A percentile compares a stretch with the other conserved stretches of the same genome.
These are phyloP conservation scores for Ceratosolen fusciceps DNA, from an alignment of 1,140 invertebrate genomes.

Conservation along the genomic window DNA sequence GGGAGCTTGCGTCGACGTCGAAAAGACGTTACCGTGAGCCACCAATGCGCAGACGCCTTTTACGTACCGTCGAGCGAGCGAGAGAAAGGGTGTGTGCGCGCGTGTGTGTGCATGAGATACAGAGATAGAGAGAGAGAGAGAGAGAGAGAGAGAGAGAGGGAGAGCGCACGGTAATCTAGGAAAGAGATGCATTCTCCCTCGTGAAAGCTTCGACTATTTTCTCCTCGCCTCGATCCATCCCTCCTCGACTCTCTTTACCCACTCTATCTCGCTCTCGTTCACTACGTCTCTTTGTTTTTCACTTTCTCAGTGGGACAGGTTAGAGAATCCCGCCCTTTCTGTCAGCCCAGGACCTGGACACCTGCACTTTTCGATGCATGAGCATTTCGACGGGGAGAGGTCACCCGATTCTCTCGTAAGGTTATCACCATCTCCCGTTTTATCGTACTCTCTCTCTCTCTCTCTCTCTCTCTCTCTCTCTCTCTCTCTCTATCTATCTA, in stretches of 20 bases:
- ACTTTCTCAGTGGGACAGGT: not conserved
- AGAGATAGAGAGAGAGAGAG: slow-evolving; percentile 15
- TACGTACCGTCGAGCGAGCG: not conserved
- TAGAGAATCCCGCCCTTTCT: not conserved
- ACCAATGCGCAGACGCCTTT: slow-evolving; percentile 51
- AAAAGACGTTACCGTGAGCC: slow-evolving; percentile 60
- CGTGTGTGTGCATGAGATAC: slow-evolving; percentile 6
- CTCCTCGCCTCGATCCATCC: not conserved
- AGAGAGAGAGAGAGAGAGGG: slow-evolving; percentile 16
- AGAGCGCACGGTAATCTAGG: slow-evolving; percentile 9
- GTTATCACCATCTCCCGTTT: too few relatives aligned
- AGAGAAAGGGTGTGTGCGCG: not conserved
- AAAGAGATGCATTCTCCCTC: slow-evolving; percentile 16
- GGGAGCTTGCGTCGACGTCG: slow-evolving; percentile 66
- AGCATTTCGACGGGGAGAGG: not conserved
- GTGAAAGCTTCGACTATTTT: slow-evolving; percentile 15
- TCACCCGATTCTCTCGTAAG: not conserved
- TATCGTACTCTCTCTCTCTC: too few relatives aligned
- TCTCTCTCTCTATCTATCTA: too few relatives aligned
- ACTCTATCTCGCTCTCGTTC: not conserved
- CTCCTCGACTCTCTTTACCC: not conserved
- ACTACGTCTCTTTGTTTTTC: not conserved
- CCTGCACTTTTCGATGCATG: not conserved
- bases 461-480: too few relatives aligned
- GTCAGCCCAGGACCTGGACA: not conserved